Conservation (phyloP, 2,888 invertebrate species). For the Drosophila barbarae region DNA sequence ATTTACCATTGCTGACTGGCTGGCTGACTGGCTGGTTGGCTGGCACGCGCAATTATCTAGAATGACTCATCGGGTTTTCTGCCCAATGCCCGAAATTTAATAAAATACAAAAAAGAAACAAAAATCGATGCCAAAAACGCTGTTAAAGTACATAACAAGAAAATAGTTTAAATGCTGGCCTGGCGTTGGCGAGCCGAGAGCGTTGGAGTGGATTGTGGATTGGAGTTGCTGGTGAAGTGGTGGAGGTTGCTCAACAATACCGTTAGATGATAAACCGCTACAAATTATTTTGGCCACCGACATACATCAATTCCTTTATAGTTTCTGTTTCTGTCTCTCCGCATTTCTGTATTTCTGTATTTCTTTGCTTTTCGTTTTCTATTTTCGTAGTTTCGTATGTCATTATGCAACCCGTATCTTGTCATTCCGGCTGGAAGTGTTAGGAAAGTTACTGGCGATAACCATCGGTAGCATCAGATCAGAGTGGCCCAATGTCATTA, state of each 20-base stretch:
- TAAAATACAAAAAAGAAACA: constrained; percentile 41
- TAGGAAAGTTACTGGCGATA: constrained; percentile 54
- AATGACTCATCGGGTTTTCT: constrained; percentile 70
- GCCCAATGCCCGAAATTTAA: constrained; percentile 26
- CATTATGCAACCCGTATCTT: constrained; percentile 60
- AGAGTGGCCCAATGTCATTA: constrained; percentile 38
- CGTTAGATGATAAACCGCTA: constrained; percentile 75
- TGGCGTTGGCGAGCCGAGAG: constrained; percentile 51
- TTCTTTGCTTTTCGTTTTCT: constrained; percentile 53
- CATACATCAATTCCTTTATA: constrained; percentile 44
- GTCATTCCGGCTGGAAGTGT: constrained; percentile 47
- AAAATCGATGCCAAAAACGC: constrained; percentile 60
- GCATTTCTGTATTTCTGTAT: not conserved
- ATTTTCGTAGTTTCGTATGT: constrained; percentile 59
- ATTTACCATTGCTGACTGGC: constrained; percentile 46
- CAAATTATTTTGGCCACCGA: constrained; percentile 64
- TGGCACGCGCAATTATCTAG: constrained; percentile 67
- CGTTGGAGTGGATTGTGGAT: constrained; percentile 46
- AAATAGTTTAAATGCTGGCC: constrained; percentile 65
- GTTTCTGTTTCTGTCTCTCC: constrained; percentile 21
- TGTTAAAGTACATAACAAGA: constrained; percentile 67
- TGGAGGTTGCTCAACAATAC: constrained; percentile 72
- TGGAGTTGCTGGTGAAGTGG: constrained; percentile 45
- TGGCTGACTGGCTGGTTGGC: constrained; percentile 43
- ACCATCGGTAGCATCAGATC: constrained; percentile 25